Percentiles rank a stretch among this genome's conserved stretches.
phyloP scores from a whole-genome alignment of 2,888 invertebrate genomes.

The Caenorhabditis drosophilae region DNA sequence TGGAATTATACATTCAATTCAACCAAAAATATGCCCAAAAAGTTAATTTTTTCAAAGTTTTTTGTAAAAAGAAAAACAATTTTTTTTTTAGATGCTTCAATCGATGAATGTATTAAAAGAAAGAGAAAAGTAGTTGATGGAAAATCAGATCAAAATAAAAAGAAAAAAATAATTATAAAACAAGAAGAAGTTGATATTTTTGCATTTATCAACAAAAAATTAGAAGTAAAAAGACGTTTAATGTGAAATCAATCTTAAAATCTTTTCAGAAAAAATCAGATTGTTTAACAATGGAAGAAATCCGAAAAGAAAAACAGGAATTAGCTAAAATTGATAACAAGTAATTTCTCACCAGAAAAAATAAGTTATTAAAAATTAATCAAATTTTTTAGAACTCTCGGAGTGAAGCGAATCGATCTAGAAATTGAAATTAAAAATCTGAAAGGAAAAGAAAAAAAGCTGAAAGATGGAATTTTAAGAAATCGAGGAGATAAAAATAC shows the following conservation, averaged over 20 bases:
- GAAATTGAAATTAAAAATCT: constrained; percentile 9
- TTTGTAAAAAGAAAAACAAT: background rate
- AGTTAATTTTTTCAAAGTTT: constrained; percentile 19
- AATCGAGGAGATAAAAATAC: background rate
- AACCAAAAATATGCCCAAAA: constrained; percentile 45
- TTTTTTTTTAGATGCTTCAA: constrained; percentile 38
- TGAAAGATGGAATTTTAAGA: constrained; percentile 2
- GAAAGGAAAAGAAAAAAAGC: constrained; percentile 10
- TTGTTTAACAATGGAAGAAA: constrained; percentile 7
- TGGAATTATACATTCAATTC: constrained; percentile 56
- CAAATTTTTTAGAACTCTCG: constrained; percentile 1
- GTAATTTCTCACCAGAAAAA: background rate
- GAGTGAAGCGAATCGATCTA: constrained; percentile 1
- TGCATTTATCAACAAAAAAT: constrained; percentile 40
- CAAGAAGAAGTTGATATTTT: constrained; percentile 35
- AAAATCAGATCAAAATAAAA: constrained; percentile 5
- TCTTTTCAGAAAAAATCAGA: constrained; percentile 12
- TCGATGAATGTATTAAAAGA: constrained; percentile 36
- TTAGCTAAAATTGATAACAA: constrained; percentile 4
- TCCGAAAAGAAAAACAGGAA: constrained; percentile 23
- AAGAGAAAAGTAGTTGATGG: constrained; percentile 35
- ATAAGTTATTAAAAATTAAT: background rate
- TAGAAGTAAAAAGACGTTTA: constrained; percentile 7
- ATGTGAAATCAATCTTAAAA: background rate
- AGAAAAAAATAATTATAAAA: constrained; percentile 9